Evolutionary conservation across 2,797 vertebrate species (phyloP).

Genomic region (Mionectes olivaceus): DNA sequence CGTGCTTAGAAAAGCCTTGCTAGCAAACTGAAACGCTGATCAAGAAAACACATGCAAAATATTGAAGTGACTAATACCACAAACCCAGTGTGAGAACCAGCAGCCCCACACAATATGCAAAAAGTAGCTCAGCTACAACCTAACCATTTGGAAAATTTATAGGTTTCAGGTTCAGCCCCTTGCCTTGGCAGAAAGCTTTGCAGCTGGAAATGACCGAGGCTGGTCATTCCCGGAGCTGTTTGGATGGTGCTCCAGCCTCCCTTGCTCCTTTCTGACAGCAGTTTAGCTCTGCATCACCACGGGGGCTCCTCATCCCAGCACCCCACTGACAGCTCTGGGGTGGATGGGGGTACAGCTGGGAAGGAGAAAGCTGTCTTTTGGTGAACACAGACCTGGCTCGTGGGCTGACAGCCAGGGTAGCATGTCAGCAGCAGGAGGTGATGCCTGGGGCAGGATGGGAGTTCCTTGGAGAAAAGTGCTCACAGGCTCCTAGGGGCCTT

Average conservation of each 20-base stretch:
- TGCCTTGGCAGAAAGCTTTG: neutral
- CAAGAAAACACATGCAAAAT: rapidly evolving
- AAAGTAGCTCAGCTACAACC: neutral
- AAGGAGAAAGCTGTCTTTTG: neutral
- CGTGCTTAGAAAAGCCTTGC: neutral
- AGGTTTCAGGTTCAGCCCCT: neutral
- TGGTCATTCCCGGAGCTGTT: neutral
- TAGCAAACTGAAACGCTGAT: neutral
- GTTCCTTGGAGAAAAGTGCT: neutral
- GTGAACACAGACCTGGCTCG: rapidly evolving
- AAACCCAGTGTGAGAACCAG: neutral
- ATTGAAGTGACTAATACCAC: neutral
- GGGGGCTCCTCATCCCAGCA: rapidly evolving
- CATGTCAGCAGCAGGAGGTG: neutral
- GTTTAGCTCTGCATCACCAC: rapidly evolving
- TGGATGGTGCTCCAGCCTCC: neutral
- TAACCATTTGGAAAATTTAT: neutral
- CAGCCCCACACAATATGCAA: neutral
- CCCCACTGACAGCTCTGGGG: rapidly evolving
- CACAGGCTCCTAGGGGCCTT: neutral
- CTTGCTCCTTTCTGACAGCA: neutral
- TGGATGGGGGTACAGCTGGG: neutral
- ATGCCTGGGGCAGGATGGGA: rapidly evolving
- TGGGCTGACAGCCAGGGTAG: neutral
- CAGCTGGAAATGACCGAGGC: neutral